These are phyloP conservation scores for Glyptemys insculpta DNA, from an alignment of 2,797 vertebrate genomes.

Conservation along the genomic window DNA sequence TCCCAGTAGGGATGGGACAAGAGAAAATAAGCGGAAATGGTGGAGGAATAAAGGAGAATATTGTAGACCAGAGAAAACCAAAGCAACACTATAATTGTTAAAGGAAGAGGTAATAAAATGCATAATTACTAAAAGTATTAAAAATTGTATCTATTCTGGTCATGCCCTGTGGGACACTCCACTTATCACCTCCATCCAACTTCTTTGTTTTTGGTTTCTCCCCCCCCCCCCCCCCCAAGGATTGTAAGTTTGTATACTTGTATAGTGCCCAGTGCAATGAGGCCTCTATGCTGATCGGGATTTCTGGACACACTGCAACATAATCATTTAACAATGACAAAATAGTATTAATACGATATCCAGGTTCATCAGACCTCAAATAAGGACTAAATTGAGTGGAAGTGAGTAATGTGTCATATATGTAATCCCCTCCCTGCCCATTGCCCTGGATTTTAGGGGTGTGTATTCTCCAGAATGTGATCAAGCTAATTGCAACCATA, in stretches of 20 bases:
- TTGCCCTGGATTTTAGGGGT: too few species aligned
- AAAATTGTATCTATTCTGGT: not conserved
- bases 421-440: not conserved
- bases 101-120: not conserved
- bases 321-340: not conserved
- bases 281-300: not conserved
- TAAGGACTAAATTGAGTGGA: not conserved
- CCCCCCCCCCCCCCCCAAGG: not conserved
- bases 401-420: not conserved
- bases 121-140: not conserved
- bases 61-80: not conserved
- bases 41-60: rapidly evolving
- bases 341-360: not conserved
- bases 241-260: not conserved
- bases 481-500: too few species aligned
- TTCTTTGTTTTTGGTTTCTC: too few species aligned
- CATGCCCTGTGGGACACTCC: not conserved
- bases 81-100: rapidly evolving
- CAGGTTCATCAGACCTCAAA: not conserved
- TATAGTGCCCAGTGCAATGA: not conserved
- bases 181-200: not conserved
- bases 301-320: not conserved
- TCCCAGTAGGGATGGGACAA: not conserved
- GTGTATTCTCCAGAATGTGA: too few species aligned
- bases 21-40: not conserved